Evolutionary conservation across 2,888 invertebrate species (phyloP).

Genomic region (Heliconius aoede): DNA sequence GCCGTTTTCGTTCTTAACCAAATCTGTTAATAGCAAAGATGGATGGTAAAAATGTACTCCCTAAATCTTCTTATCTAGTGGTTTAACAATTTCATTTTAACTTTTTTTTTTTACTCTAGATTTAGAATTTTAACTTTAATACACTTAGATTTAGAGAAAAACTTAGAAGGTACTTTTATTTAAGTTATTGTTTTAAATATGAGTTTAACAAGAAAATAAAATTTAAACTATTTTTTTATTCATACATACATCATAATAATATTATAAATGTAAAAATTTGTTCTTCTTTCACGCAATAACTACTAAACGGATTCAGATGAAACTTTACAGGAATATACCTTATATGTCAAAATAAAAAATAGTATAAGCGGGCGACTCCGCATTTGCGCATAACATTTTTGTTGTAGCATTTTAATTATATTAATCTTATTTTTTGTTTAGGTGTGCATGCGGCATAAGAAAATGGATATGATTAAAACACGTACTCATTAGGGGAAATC

Average conservation of each 20-base stretch:
- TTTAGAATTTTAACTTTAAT: not conserved
- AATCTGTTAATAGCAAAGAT: constrained; percentile 60
- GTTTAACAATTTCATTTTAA: not conserved
- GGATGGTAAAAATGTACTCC: constrained; percentile 27
- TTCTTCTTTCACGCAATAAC: too few species aligned
- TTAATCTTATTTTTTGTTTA: not conserved
- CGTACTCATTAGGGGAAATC: constrained; percentile 39
- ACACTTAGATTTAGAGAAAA: not conserved
- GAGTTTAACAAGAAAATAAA: too few species aligned
- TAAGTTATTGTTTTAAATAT: too few species aligned
- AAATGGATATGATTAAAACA: constrained; percentile 46
- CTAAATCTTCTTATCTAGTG: not conserved
- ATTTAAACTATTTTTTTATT: too few species aligned
- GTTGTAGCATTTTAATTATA: not conserved
- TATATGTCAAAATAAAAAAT: too few species aligned
- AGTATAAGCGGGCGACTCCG: too few species aligned
- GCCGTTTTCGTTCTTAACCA: constrained; percentile 63
- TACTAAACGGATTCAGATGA: too few species aligned
- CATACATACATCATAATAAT: too few species aligned
- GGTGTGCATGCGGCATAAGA: constrained; percentile 8
- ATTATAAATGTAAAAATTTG: too few species aligned
- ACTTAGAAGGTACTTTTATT: too few species aligned
- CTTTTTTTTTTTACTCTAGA: not conserved
- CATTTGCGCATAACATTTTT: not conserved
- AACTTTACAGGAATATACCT: too few species aligned